Base-by-base conservation (phyloP, 1,140 invertebrate species). In the Drosophila chauvacae region DNA sequence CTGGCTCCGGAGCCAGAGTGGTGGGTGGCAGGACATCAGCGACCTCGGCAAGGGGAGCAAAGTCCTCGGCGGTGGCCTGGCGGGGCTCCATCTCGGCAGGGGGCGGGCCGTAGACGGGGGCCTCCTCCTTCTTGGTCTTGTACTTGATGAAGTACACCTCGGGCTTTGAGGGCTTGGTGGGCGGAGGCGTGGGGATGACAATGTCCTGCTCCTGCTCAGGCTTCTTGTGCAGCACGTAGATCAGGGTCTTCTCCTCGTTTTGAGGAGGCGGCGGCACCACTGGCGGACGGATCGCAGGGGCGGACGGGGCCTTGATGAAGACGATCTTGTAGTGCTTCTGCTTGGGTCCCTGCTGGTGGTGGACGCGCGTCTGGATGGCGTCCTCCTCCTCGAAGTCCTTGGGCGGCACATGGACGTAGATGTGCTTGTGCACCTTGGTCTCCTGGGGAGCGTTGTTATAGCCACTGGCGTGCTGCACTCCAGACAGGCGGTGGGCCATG, bases 121-220 rank as follows among this genome's bases (percentile, higher is more conserved):
- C 84, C 71, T 92, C 91, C 51, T 91, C 91, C 77, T 92, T 92
- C 91, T 92, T 96, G 79, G 96, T 96, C 95, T 97, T 97, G 95
- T 97, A 97, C 71, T 96, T 95, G 94, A 97, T 97, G 94, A 97
- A 97, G 95, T 96, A 97, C 70, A 97, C 96, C 93, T 97, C 96
- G 35, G 96, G 96, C 93, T 97, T 97, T 93, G 95, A 95, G 79
- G 96, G 96, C 87, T 96, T 95, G 33, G 96, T 96, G 45, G 96
- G 96, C 7, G 95, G 94, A 23, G 95, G 94, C 18, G 96, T 95
- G n/a, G 96, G 96, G 79, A 97, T 94, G 90, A 93, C 95, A 93
- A 97, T 95, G 42, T 96, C 95, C 81, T 95, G 95, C 53, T 94
- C 94, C 56, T 96, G 95, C 86, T 97, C 95, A 81, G 96, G 96